phyloP scores from a whole-genome alignment of 2,113 vertebrate species.

The Leiothrix lutea region DNA sequence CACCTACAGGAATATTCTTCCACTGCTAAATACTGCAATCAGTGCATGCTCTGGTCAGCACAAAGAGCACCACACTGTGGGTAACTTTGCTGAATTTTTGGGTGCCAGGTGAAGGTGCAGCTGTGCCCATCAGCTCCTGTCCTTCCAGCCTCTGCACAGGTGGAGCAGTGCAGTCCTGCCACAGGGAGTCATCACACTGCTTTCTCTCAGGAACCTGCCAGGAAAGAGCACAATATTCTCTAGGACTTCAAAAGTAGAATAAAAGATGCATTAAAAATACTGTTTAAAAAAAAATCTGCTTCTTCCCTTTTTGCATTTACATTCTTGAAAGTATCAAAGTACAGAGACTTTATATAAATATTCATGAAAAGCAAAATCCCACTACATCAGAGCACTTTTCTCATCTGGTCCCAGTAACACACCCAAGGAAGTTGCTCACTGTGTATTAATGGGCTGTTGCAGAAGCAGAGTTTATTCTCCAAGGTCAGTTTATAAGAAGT shows the following conservation, averaged over 20 bases:
- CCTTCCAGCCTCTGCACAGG: neutral
- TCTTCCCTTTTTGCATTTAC: neutral
- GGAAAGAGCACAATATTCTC: neutral
- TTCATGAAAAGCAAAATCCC: neutral
- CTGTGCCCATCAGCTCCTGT: neutral
- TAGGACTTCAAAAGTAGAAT: neutral
- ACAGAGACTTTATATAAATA: neutral
- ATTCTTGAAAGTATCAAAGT: neutral
- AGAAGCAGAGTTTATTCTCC: neutral
- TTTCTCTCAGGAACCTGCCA: neutral
- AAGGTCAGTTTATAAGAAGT: neutral
- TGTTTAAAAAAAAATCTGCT: neutral
- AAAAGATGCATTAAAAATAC: neutral
- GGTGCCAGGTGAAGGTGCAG: no score
- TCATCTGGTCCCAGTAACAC: neutral
- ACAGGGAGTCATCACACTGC: neutral
- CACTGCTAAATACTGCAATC: neutral
- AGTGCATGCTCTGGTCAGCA: neutral
- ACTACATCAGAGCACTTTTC: neutral
- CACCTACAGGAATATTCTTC: neutral
- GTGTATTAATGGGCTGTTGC: neutral
- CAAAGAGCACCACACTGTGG: fast-evolving
- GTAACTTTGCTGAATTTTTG: neutral
- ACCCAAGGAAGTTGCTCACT: neutral
- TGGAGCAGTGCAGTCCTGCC: neutral